These are phyloP conservation scores for Arenaria interpres DNA, from an alignment of 2,113 vertebrate genomes.

Conservation along the genomic window DNA sequence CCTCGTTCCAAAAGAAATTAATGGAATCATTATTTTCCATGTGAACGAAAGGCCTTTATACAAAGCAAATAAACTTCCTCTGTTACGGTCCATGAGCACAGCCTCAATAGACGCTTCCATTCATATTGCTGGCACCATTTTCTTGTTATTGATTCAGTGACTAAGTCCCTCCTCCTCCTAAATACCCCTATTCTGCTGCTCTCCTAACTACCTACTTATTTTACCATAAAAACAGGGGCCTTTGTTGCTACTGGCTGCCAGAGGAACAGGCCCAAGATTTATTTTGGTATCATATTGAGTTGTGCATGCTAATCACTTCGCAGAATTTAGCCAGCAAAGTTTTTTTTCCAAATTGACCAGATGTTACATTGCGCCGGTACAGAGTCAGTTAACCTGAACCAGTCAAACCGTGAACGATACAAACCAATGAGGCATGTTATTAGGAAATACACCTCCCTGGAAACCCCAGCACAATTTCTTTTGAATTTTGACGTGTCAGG, in stretches of 20 bases:
- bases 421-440: neutral
- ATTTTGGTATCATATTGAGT: neutral
- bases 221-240: neutral
- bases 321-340: neutral
- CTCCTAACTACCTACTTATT: slow-evolving; percentile 44
- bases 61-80: slow-evolving; percentile 56
- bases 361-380: neutral
- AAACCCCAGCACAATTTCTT: neutral
- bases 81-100: slow-evolving; percentile 21
- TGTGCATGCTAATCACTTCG: neutral
- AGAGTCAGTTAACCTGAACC: neutral
- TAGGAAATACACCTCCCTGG: neutral
- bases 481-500: neutral
- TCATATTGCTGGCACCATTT: slow-evolving; percentile 43
- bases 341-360: neutral
- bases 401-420: neutral
- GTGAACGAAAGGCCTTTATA: slow-evolving; percentile 43
- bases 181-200: slow-evolving; percentile 7
- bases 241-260: neutral
- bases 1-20: slow-evolving; percentile 31
- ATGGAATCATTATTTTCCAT: slow-evolving; percentile 29
- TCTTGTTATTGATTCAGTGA: slow-evolving; percentile 32
- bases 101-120: slow-evolving; percentile 19
- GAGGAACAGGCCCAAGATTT: neutral
- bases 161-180: slow-evolving; percentile 8